Conservation (phyloP, 35 echinoderm and acorn worm species). For the Apostichopus japonicus region DNA sequence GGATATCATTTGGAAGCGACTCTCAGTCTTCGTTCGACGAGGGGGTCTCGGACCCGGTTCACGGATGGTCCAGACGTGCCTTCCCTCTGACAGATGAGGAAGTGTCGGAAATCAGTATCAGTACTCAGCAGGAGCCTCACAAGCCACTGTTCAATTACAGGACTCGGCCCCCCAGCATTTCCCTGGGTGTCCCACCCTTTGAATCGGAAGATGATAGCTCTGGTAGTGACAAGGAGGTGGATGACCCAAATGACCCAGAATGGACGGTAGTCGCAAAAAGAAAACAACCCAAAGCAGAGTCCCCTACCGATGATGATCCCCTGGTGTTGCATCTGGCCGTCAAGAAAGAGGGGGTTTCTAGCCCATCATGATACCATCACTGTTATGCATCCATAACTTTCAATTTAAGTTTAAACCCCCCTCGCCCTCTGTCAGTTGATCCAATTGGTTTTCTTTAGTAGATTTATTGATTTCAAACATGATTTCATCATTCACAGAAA, state of each 20-base stretch:
- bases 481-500: no score
- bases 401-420: no score
- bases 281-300: not conserved
- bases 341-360: slow-evolving; percentile 12
- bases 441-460: no score
- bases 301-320: not conserved
- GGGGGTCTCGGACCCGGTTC: slow-evolving; percentile 12
- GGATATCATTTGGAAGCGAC: slow-evolving; percentile 85
- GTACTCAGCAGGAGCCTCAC: not conserved
- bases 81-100: slow-evolving; percentile 87
- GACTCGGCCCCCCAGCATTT: not conserved
- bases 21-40: slow-evolving; percentile 48
- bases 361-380: not conserved
- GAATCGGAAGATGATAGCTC: slow-evolving; percentile 40
- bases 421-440: no score
- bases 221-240: slow-evolving; percentile 25
- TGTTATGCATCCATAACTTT: not conserved
- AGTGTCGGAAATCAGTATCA: slow-evolving; percentile 50
- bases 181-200: not conserved
- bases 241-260: slow-evolving; percentile 40
- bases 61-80: slow-evolving; percentile 64
- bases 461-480: no score
- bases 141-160: slow-evolving; percentile 2
- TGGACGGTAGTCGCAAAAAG: slow-evolving; percentile 26
- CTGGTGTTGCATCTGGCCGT: slow-evolving; percentile 43